These are phyloP conservation scores for Drosophila tsacasi DNA, from an alignment of 1,140 invertebrate genomes.

Conservation along the genomic window DNA sequence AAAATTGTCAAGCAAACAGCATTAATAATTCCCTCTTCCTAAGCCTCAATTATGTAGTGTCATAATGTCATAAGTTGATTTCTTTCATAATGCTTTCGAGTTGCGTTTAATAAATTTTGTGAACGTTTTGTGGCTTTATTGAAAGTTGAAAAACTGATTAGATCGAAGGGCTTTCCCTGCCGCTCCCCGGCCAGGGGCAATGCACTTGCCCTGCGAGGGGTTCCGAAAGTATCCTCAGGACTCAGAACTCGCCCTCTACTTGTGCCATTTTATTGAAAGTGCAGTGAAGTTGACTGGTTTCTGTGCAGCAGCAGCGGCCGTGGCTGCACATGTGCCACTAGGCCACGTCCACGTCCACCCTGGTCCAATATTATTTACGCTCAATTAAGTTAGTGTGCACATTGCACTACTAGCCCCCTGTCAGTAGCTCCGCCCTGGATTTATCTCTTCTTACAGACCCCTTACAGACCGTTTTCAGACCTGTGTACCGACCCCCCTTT, in stretches of 20 bases:
- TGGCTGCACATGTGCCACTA: constrained; percentile 22
- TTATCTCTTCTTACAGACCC: neutral
- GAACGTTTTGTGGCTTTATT: neutral
- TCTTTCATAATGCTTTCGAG: no score
- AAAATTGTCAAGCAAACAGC: neutral
- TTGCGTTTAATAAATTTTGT: neutral
- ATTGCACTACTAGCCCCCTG: neutral
- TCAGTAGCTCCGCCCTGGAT: neutral
- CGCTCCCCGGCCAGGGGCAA: neutral
- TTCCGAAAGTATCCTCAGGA: neutral
- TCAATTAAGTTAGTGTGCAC: constrained; percentile 62
- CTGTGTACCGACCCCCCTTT: neutral
- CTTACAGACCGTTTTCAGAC: neutral
- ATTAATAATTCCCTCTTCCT: neutral
- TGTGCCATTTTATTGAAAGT: constrained; percentile 32
- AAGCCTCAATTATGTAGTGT: neutral
- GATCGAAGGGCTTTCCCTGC: neutral
- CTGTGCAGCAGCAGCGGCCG: neutral
- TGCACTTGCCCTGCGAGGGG: constrained; percentile 4
- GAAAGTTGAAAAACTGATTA: constrained; percentile 11
- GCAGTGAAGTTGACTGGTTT: constrained; percentile 39
- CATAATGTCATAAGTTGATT: neutral
- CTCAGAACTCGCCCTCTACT: neutral
- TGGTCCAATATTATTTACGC: constrained; percentile 59
- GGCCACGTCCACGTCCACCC: neutral